phyloP scores from a whole-genome alignment of 1,140 invertebrate genomes.

The Mya arenaria region DNA sequence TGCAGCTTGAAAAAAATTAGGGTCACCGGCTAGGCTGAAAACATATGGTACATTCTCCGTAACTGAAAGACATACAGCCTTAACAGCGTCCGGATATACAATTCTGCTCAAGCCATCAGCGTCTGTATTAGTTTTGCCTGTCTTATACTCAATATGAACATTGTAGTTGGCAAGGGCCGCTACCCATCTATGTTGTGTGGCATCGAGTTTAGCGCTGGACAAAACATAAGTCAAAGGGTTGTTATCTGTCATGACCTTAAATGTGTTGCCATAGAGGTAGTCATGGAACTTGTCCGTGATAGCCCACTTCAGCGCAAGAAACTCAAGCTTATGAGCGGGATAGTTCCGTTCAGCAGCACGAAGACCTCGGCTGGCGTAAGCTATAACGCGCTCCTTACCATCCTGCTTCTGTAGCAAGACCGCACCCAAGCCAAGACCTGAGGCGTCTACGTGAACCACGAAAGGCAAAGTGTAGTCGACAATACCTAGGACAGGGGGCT shows the following conservation, averaged over 20 bases:
- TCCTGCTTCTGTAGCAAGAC: conserved; percentile 66
- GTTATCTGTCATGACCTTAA: conserved; percentile 27
- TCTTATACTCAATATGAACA: neutral
- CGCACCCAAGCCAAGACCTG: conserved; percentile 63
- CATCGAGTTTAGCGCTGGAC: conserved; percentile 30
- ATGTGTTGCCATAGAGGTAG: conserved; percentile 6
- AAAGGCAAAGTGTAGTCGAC: conserved; percentile 53
- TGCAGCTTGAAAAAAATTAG: neutral
- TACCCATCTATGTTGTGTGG: neutral
- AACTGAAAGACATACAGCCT: neutral
- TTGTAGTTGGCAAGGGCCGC: neutral
- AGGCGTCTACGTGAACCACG: conserved; percentile 58
- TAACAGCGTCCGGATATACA: neutral
- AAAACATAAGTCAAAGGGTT: conserved; percentile 40
- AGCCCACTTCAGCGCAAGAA: conserved; percentile 23
- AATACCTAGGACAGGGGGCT: neutral
- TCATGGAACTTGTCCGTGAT: conserved; percentile 8
- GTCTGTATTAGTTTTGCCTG: conserved; percentile 7
- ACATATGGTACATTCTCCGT: neutral
- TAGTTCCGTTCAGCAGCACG: conserved; percentile 1
- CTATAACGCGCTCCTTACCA: conserved; percentile 55
- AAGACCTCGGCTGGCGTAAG: conserved; percentile 52
- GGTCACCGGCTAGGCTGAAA: neutral
- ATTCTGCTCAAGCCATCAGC: conserved; percentile 16
- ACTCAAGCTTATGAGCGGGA: neutral